Percentiles rank a stretch among this genome's conserved stretches.
Conservation (phyloP, 2,797 vertebrate genomes). For the Thamnophis elegans region DNA sequence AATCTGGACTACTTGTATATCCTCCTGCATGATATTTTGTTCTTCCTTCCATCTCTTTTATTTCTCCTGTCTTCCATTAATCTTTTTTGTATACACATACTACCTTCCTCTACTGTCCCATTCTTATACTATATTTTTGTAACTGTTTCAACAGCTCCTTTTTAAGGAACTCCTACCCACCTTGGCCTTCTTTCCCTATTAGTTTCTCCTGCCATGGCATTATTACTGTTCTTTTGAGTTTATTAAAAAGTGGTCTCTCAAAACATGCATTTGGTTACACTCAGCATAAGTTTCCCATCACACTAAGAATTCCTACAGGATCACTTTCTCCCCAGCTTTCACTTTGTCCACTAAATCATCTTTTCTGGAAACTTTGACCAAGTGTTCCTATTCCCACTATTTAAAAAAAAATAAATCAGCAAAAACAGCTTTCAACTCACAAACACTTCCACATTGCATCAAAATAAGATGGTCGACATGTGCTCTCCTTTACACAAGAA, state of each 20-base stretch:
- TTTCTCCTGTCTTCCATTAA: neutral
- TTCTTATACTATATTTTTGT: neutral
- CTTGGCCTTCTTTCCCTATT: neutral
- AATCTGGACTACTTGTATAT: neutral
- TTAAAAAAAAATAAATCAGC: neutral
- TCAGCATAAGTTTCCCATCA: neutral
- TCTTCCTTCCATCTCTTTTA: neutral
- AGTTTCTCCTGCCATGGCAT: neutral
- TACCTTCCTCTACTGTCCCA: neutral
- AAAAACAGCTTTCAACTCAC: neutral
- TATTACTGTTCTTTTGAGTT: neutral
- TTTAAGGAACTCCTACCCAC: neutral
- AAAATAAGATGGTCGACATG: neutral
- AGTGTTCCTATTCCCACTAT: neutral
- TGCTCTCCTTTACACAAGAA: neutral
- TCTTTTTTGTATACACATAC: neutral
- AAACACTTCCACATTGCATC: neutral
- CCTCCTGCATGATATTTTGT: neutral
- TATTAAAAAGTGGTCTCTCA: neutral
- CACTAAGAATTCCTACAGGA: neutral
- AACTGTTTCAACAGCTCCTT: neutral
- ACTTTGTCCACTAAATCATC: neutral
- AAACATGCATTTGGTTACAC: neutral
- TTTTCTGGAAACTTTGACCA: neutral
- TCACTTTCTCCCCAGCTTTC: neutral